phyloP scores from a whole-genome alignment of 2,113 vertebrate species.

The Microcebus lehilahytsara region DNA sequence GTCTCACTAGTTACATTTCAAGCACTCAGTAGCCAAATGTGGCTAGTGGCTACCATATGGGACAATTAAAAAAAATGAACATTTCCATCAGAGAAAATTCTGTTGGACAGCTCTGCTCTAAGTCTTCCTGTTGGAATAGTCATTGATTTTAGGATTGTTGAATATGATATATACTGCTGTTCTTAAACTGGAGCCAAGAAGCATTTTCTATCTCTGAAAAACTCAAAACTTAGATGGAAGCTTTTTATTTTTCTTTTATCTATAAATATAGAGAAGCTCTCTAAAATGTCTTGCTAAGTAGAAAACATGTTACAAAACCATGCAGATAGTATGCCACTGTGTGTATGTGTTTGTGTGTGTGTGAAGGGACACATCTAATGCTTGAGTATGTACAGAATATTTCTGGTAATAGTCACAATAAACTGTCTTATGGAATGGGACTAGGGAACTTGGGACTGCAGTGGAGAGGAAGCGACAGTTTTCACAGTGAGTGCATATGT shows the following conservation, averaged over 20 bases:
- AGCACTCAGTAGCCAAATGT: not conserved
- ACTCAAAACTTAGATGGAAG: not conserved
- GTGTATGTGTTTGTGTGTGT: not conserved
- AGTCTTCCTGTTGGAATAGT: not conserved
- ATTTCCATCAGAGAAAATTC: not conserved
- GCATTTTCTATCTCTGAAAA: not conserved
- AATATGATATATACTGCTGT: not conserved
- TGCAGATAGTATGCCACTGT: not conserved
- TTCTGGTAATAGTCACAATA: not conserved
- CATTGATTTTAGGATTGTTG: not conserved
- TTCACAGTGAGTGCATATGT: not conserved
- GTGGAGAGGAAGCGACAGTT: not conserved
- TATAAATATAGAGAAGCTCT: not conserved
- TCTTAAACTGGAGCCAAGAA: not conserved
- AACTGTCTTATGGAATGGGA: not conserved
- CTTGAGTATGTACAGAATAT: not conserved
- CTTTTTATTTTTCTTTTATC: not conserved
- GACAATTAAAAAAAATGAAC: not conserved
- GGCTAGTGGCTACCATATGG: not conserved
- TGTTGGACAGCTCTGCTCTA: not conserved
- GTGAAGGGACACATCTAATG: not conserved
- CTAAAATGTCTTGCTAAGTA: not conserved
- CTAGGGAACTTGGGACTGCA: not conserved
- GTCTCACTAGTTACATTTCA: not conserved
- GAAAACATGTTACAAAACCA: not conserved